A percentile compares a stretch with the other conserved stretches of the same genome.
phyloP scores from a whole-genome alignment of 2,797 vertebrate genomes.

The Periophthalmus magnuspinnatus region DNA sequence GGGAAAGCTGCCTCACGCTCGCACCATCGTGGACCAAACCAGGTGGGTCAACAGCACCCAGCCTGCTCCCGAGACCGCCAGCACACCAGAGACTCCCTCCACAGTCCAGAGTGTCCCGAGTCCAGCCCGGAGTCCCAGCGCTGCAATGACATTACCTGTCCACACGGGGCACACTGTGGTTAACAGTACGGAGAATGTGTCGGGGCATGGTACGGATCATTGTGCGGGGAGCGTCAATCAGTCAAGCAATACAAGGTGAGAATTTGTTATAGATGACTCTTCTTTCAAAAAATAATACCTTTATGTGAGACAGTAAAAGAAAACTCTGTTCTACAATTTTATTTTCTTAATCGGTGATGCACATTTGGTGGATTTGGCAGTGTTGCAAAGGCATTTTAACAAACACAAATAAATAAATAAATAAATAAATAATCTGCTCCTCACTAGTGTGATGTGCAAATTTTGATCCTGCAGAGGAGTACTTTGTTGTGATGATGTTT shows the following conservation, averaged over 20 bases:
- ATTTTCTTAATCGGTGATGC: no score
- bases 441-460: no score
- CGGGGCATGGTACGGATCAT: not conserved
- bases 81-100: not conserved
- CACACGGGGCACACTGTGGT: not conserved
- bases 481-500: no score
- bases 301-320: no score
- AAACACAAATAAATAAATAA: no score
- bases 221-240: constrained; percentile 4
- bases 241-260: constrained; percentile 52
- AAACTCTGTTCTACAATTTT: no score
- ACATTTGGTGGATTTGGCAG: no score
- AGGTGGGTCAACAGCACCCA: constrained; percentile 77
- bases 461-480: no score
- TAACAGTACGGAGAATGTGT: not conserved
- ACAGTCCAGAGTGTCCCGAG: not conserved
- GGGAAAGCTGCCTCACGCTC: constrained; percentile 88
- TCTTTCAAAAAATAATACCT: no score
- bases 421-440: no score
- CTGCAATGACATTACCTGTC: not conserved
- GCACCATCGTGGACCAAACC: constrained; percentile 88
- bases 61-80: not conserved
- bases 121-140: not conserved
- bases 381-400: no score
- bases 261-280: not conserved